Evolutionary conservation across 1,140 invertebrate genomes (phyloP).

Genomic region (Mercenaria mercenaria): DNA sequence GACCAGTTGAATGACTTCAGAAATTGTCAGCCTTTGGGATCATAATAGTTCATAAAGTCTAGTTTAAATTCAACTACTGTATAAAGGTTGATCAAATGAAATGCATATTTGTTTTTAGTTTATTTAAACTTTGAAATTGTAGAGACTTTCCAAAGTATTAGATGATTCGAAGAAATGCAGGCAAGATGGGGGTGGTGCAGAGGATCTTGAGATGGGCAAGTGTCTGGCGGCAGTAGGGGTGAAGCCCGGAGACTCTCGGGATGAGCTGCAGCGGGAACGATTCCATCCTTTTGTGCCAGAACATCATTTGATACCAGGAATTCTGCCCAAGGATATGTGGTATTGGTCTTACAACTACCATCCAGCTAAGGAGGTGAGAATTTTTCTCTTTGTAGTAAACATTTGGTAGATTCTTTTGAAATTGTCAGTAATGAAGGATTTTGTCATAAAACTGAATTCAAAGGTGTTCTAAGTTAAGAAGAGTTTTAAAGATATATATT

Average conservation of each 20-base stretch:
- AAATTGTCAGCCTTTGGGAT: too few species aligned
- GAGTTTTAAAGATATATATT: too few species aligned
- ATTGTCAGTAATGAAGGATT: too few species aligned
- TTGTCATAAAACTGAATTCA: too few species aligned
- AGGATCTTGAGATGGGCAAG: slow-evolving; percentile 97
- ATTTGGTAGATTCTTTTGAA: too few species aligned
- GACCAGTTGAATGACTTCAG: too few species aligned
- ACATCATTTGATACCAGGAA: slow-evolving; percentile 83
- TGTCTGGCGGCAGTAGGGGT: slow-evolving; percentile 93
- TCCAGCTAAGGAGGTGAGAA: slow-evolving; percentile 79
- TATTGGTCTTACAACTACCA: slow-evolving; percentile 83
- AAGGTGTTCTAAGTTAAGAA: too few species aligned
- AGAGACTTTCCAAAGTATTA: slow-evolving; percentile 70
- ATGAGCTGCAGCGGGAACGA: slow-evolving; percentile 93
- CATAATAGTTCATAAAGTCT: too few species aligned
- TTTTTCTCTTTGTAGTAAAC: too few species aligned
- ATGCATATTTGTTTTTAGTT: too few species aligned
- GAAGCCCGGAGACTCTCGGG: slow-evolving; percentile 91
- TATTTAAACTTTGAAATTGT: background rate
- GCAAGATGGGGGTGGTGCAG: slow-evolving; percentile 90
- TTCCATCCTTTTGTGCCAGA: slow-evolving; percentile 98
- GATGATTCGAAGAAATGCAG: slow-evolving; percentile 76
- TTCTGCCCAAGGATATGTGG: slow-evolving; percentile 83
- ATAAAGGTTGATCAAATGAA: too few species aligned
- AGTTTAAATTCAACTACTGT: too few species aligned